Evolutionary conservation across 2,113 vertebrate genomes (phyloP).

Genomic region (Tyto alba): DNA sequence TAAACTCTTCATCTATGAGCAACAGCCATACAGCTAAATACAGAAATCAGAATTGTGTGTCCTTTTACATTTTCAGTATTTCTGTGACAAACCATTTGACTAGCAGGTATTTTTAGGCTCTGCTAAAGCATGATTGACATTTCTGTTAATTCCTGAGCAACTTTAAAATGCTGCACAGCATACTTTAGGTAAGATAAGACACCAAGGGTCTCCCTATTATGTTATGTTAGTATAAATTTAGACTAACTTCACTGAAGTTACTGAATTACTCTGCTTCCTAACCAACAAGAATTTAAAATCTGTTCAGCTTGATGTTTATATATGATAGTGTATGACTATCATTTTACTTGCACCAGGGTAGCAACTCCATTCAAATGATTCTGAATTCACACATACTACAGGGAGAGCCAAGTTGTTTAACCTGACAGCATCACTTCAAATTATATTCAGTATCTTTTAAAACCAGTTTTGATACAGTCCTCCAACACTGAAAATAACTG

Average conservation of each 20-base stretch:
- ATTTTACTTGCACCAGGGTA: not conserved
- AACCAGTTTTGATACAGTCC: not conserved
- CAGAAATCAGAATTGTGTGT: not conserved
- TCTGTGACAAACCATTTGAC: not conserved
- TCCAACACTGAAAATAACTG: not conserved
- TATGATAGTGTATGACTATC: not conserved
- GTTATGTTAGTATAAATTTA: not conserved
- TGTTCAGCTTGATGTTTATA: not conserved
- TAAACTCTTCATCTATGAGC: not conserved
- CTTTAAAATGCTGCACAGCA: not conserved
- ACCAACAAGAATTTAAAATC: not conserved
- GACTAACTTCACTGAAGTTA: not conserved
- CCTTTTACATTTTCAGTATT: not conserved
- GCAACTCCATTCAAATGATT: not conserved
- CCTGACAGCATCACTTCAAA: not conserved
- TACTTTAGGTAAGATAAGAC: not conserved
- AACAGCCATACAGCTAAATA: not conserved
- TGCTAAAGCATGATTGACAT: slow-evolving; percentile 16
- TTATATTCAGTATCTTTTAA: not conserved
- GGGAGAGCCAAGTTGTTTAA: not conserved
- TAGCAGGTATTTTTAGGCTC: slow-evolving; percentile 25
- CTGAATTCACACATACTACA: not conserved
- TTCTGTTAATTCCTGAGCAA: slow-evolving; percentile 34
- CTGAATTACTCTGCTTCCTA: not conserved
- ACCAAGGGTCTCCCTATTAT: not conserved